A percentile compares a stretch with the other conserved stretches of the same genome.
phyloP scores from a whole-genome alignment of 1,140 invertebrate species.

The Drosophila athabasca region DNA sequence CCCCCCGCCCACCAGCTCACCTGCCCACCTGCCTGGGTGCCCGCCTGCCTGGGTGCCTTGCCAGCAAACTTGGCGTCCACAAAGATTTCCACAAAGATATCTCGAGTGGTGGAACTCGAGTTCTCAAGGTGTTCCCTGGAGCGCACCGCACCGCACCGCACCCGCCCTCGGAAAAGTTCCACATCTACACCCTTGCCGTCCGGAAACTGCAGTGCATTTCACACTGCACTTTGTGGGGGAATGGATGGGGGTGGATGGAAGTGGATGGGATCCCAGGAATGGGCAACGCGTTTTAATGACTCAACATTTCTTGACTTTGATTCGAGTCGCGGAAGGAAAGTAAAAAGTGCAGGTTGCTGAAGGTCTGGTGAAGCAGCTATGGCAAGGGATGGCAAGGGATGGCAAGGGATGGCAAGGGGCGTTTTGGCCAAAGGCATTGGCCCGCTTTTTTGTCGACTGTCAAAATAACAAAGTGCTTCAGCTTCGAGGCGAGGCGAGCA shows the following conservation, averaged over 20 bases:
- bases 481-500: constrained; percentile 26
- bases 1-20: too few species aligned
- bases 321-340: constrained; percentile 59
- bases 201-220: constrained; percentile 52
- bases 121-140: background rate
- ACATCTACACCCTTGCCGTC: background rate
- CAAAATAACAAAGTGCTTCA: constrained; percentile 75
- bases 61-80: too few species aligned
- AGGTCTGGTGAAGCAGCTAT: background rate
- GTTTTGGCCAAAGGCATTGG: constrained; percentile 47
- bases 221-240: constrained; percentile 52
- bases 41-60: too few species aligned
- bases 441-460: constrained; percentile 63
- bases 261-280: background rate
- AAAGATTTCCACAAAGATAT: too few species aligned
- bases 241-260: too few species aligned
- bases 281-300: constrained; percentile 70
- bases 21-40: too few species aligned
- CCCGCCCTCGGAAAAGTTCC: background rate
- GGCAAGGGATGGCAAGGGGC: background rate
- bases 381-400: background rate
- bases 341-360: constrained; percentile 42
- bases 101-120: constrained; percentile 22
- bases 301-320: constrained; percentile 76
- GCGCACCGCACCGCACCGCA: too few species aligned